Conservation (phyloP, 2,797 vertebrate genomes). For the Lagodon rhomboides region DNA sequence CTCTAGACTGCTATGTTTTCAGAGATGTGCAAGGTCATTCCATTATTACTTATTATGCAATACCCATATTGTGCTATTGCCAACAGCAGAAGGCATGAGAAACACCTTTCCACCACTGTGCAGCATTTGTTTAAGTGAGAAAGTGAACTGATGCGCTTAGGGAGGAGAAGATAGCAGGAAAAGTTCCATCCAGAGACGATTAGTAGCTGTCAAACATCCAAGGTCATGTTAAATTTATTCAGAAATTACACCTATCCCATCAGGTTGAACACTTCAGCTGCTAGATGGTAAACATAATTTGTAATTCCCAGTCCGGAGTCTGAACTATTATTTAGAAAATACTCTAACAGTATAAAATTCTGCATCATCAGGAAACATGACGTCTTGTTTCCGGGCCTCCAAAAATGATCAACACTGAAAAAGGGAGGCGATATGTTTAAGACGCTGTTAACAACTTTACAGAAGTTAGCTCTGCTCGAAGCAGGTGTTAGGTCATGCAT, state of each 20-base stretch:
- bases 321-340: constrained; percentile 58
- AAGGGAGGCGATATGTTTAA: constrained; percentile 71
- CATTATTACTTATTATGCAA: constrained; percentile 73
- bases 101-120: constrained; percentile 61
- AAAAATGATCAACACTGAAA: constrained; percentile 39
- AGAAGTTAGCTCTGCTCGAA: constrained; percentile 65
- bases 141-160: constrained; percentile 47
- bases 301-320: constrained; percentile 9
- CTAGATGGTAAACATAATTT: constrained; percentile 16
- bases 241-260: constrained; percentile 19
- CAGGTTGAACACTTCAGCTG: constrained; percentile 39
- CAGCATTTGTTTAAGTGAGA: constrained; percentile 58
- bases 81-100: constrained; percentile 58
- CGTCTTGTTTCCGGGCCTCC: not conserved
- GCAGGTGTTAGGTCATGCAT: constrained; percentile 74
- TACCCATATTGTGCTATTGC: constrained; percentile 74
- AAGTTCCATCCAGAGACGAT: constrained; percentile 34
- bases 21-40: constrained; percentile 77
- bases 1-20: constrained; percentile 59
- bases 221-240: constrained; percentile 33
- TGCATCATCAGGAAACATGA: constrained; percentile 35
- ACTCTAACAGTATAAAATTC: constrained; percentile 58
- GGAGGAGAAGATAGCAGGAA: constrained; percentile 29
- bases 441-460: constrained; percentile 62
- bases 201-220: constrained; percentile 52